Percentiles rank a stretch among this genome's conserved stretches.
phyloP scores from a whole-genome alignment of 2,113 vertebrate genomes.

The Melanostigma gelatinosum region DNA sequence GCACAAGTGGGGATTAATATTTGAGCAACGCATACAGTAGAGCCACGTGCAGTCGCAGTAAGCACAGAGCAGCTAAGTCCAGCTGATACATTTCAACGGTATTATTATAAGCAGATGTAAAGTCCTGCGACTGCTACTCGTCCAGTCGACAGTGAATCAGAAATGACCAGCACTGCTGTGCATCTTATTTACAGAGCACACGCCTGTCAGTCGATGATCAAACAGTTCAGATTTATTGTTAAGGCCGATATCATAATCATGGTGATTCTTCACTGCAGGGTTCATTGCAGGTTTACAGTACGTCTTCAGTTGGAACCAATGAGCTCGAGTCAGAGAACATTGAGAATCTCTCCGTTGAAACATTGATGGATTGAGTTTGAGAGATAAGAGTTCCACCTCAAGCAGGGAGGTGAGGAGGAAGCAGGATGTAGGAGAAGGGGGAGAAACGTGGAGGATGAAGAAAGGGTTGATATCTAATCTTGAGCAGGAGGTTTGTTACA shows the following conservation, averaged over 20 bases:
- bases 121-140: not conserved
- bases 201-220: no score
- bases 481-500: not conserved
- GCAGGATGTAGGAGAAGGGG: not conserved
- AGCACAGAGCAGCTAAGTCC: conserved; percentile 5
- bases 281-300: not conserved
- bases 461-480: not conserved
- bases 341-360: not conserved
- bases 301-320: not conserved
- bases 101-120: not conserved
- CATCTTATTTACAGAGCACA: no score
- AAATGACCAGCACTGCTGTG: no score
- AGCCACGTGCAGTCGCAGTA: conserved; percentile 1
- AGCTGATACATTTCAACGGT: not conserved
- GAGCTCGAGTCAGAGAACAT: not conserved
- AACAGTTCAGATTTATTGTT: no score
- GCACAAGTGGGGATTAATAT: conserved; percentile 20
- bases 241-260: no score
- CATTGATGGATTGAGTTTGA: not conserved
- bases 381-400: not conserved
- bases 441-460: not conserved
- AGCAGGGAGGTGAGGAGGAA: no score
- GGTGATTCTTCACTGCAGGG: no score
- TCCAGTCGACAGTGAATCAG: no score
- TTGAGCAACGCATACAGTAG: not conserved